Percentiles rank a stretch among this genome's conserved stretches.
These are phyloP conservation scores for Agrotis exclamationis DNA, from an alignment of 2,888 invertebrate species.

Conservation along the genomic window DNA sequence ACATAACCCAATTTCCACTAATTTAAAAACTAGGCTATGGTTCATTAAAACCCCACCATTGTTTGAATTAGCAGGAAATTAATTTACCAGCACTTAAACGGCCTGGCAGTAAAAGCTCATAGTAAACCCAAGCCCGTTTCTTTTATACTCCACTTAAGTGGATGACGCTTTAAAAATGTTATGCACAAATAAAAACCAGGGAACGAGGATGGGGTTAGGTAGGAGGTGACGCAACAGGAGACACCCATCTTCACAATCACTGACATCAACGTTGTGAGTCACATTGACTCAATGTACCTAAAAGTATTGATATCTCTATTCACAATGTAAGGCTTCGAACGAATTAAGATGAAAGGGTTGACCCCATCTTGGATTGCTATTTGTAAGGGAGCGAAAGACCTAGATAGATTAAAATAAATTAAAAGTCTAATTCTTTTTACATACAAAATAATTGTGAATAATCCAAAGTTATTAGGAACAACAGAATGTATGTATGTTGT, in stretches of 20 bases:
- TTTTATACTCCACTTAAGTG: slow-evolving; percentile 41
- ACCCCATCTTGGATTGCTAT: too few species aligned
- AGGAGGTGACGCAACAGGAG: slow-evolving; percentile 23
- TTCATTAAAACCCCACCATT: background rate
- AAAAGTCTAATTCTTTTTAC: too few species aligned
- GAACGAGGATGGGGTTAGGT: background rate
- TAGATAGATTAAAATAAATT: background rate
- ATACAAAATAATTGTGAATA: too few species aligned
- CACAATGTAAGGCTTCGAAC: too few species aligned
- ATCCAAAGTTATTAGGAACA: background rate
- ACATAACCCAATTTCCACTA: background rate
- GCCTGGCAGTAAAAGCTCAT: slow-evolving; percentile 13
- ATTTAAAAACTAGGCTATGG: background rate
- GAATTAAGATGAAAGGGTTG: too few species aligned
- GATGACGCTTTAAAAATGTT: slow-evolving; percentile 42
- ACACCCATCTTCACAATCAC: background rate
- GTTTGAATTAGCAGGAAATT: slow-evolving; percentile 12
- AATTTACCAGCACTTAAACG: slow-evolving; percentile 33
- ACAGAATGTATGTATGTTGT: slow-evolving; percentile 4
- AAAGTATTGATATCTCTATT: background rate
- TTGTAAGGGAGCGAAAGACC: too few species aligned
- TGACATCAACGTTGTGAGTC: too few species aligned
- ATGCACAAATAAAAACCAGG: slow-evolving; percentile 31
- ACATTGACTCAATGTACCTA: background rate
- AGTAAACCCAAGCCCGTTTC: slow-evolving; percentile 22